Base-by-base conservation (phyloP, 1,140 invertebrate species). In the Drosophila mayri region DNA sequence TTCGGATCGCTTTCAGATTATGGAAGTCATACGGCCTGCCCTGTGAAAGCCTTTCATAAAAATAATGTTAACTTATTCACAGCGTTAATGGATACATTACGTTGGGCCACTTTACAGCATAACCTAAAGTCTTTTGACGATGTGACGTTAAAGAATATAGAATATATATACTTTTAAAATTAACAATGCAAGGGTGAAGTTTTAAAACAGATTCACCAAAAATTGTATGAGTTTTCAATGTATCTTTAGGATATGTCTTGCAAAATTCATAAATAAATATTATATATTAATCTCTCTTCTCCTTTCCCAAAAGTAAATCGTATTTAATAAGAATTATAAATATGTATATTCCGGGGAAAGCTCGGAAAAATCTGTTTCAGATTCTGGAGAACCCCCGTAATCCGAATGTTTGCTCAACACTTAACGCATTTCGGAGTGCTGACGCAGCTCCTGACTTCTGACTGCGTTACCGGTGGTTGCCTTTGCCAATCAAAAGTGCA, bases 401-500 rank as follows among this genome's bases (percentile, higher is more conserved):
- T 79, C 77, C 75, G 41, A 62, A 76, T 64, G 43, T 65, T 80
- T 60, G 50, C 30, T 47, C 65, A 76, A 67, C 44, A 54, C 70
- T 74, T 64, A 65, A 76, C 60, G 72, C 49, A 77, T 79, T 68
- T 74, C 71, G 47, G 60, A 50, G 58, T 46, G 57, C 54, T 72
- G 68, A 72, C 43, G 41, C 67, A 58, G 67, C n/a, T 37, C n/a
- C 37, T 37, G 30, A 40, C 14, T 37, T 16, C 58, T 46, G 61
- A 65, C 41, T 63, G 59, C 50, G 38, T 62, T 54, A 41, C 46
- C 22, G 41, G 32, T 20, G 43, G 50, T 61, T 68, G 65, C 67
- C 65, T 63, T 46, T 62, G 71, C 70, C 79, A 80, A 88, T 83
- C 71, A 79, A 65, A 77, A 67, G 75, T 72, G 75, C 75, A 78